Evolutionary conservation across 2,797 vertebrate genomes (phyloP).

Genomic region (Molothrus aeneus): DNA sequence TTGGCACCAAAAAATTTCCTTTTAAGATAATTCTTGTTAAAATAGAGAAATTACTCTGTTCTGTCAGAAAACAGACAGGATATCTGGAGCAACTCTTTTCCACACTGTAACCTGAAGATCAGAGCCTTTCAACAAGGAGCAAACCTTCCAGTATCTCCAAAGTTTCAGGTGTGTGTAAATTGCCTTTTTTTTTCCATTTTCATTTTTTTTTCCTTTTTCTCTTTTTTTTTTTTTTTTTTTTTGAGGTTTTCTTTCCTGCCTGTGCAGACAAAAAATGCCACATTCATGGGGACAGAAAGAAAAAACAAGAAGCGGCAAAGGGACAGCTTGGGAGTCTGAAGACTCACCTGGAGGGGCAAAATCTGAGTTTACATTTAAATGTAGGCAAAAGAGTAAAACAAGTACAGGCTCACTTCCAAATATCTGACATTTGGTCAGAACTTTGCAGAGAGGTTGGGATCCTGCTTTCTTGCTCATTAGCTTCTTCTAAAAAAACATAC

Average conservation of each 20-base stretch:
- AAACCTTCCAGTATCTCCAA: background rate
- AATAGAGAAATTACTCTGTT: background rate
- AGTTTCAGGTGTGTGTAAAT: background rate
- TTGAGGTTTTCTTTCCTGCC: background rate
- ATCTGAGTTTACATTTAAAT: background rate
- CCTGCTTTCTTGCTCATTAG: background rate
- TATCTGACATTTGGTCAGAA: background rate
- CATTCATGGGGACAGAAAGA: background rate
- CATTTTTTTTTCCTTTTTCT: background rate
- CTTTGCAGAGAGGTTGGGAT: background rate
- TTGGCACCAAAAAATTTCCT: background rate
- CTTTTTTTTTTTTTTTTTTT: background rate
- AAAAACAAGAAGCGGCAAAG: background rate
- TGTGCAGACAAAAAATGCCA: background rate
- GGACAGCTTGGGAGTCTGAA: background rate
- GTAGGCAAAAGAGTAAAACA: background rate
- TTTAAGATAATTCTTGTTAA: background rate
- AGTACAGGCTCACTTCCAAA: background rate
- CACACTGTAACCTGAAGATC: background rate
- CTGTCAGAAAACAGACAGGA: background rate
- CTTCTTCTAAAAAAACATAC: background rate
- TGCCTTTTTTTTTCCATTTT: background rate
- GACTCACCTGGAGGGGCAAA: background rate
- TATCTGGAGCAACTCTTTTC: background rate
- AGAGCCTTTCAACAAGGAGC: background rate